Base-by-base conservation (phyloP, 2,797 vertebrate species). In the Gambelia wislizenii region DNA sequence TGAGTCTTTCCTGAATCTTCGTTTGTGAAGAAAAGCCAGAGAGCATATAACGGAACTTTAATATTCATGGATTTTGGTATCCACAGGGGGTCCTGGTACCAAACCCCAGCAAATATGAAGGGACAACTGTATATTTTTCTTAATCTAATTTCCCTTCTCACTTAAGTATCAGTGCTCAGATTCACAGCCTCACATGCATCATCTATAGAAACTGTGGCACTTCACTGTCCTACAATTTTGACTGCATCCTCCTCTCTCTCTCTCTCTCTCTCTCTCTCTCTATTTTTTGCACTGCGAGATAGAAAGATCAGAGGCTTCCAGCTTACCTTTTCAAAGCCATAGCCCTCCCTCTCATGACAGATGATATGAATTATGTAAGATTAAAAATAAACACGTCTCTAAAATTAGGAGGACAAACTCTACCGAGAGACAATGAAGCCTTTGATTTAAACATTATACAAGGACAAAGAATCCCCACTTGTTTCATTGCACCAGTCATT, bases 361-460 rank as follows among this genome's bases (percentile, higher is more conserved):
- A 42, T 79, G 61, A 69, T 54, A 83, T 83, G 61, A 79, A 86
- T 79, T 69, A 69, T 69, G 47, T 69, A 87, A 87, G 47, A 86
- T 79, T 79, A 79, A 67, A 86, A 86, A 86, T 69, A 79, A 79
- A 86, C 44, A n/a, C 8, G 47, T 86, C 78, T 69, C 59, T 78
- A 86, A 86, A 69, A 86, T 54, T 69, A 86, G 75, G 39, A 83
- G 36, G 33, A 36, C 30, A 79, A 9, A 1, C 44, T 67, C 44
- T 78, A 69, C 85, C 30, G 27, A 39, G 20, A 67, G 61, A 79
- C 64, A 86, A 52, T 39, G 36, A 78, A 86, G 8, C 22, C 61
- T 86, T 86, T 79, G 59, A 67, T 78, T 79, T 47, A 79, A 69
- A 30, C n/a, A 39, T 67, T 49, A 42, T 78, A 52, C 44, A 86